Evolutionary conservation across 2,797 vertebrate species (phyloP), one percentile per base, ranked within the genome.

Genomic region (Epinephelus awoara): DNA sequence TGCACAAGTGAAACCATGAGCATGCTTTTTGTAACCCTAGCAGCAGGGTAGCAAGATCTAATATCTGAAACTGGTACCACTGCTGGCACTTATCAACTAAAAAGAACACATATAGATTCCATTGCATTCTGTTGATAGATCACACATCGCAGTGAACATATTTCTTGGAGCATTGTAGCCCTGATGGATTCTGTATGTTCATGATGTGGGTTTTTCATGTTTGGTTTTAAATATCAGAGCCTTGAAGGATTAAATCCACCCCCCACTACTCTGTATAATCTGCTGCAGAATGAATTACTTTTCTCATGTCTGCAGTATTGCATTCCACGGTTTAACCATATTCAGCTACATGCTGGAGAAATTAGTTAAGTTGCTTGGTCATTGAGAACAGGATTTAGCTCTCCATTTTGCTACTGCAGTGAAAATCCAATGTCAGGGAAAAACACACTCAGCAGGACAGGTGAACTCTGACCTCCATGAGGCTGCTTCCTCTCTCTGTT

Each of bases 391-490:
- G 50, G 50, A 29, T 57, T 46, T 5, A 14, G 23, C 38, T 58
- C 2, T 13, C 49, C 13, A 3, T 63, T 57, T 46, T 73, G 6
- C 61, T 17, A 0, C 40, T 25, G 17, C 9, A 23, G 14, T 29
- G 15, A 64, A 57, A 56, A 15, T 40, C 42, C 14, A 50, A 58
- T 77, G 29, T 70, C 50, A 19, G 69, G 52, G 19, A 46, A 34
- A 91, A 85, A 85, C 79, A 65, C 62, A 49, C 64, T 49, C 38
- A 21, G 75, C 57, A 72, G 29, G 72, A 70, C 47, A 49, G 19
- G 42, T 83, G 79, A 91, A 83, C 82, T 72, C 40, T 70, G 64
- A 75, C 82, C 85, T 72, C 40, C 47, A 10, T 21, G 17, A 17
- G 46, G 14, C 70, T 18, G 56, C 66, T 85, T 84, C 79, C 75